Conservation (phyloP, 2,888 invertebrate species). For the Andrena flavipes region DNA sequence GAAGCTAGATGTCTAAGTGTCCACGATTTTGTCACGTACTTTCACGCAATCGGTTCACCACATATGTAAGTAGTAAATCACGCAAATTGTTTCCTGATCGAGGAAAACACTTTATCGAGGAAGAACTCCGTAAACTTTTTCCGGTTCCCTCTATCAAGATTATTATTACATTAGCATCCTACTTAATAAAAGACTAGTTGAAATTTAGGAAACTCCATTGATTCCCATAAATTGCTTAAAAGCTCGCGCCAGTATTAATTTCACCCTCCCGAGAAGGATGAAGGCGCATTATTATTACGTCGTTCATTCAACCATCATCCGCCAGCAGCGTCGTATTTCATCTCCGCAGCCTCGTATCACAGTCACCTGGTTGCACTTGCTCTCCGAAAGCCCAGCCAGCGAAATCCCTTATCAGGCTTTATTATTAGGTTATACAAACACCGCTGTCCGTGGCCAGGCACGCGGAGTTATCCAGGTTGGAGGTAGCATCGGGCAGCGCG, state of each 20-base stretch:
- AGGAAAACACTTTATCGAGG: no score
- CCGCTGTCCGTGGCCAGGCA: constrained; percentile 30
- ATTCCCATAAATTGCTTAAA: not conserved
- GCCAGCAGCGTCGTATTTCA: constrained; percentile 32
- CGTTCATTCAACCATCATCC: constrained; percentile 18
- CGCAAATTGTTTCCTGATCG: no score
- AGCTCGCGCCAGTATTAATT: not conserved
- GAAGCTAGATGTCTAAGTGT: no score
- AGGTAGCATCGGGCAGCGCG: not conserved
- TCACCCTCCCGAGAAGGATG: not conserved
- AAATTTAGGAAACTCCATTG: not conserved
- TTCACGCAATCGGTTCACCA: no score
- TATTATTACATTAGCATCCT: no score
- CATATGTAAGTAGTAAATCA: no score
- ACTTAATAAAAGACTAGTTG: no score
- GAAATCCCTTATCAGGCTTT: constrained; percentile 44
- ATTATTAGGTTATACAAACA: constrained; percentile 56
- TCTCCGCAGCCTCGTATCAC: constrained; percentile 33
- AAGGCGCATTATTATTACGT: constrained; percentile 27
- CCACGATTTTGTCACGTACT: no score
- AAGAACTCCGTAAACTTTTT: no score
- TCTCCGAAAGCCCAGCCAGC: not conserved
- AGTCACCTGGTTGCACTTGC: constrained; percentile 46
- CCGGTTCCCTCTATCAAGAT: no score
- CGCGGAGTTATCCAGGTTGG: not conserved